Evolutionary conservation across 1,140 invertebrate species (phyloP).

Genomic region (Sarcophaga peregrina): DNA sequence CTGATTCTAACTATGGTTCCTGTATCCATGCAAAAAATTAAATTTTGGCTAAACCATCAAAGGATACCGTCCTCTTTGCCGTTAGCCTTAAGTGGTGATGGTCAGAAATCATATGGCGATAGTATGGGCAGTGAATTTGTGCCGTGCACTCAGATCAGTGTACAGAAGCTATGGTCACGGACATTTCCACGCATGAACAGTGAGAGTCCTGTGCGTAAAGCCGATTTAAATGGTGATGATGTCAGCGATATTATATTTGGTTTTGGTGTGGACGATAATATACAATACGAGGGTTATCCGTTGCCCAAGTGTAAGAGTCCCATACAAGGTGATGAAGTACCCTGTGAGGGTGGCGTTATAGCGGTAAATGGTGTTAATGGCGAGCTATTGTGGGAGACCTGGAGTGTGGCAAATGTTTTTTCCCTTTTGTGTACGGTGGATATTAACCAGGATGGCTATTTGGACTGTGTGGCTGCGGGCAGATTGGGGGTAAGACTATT

Average conservation of each 20-base stretch:
- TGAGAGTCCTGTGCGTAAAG: conserved; percentile 78
- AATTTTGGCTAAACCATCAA: conserved; percentile 69
- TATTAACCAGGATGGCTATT: conserved; percentile 76
- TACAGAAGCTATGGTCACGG: conserved; percentile 77
- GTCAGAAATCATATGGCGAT: conserved; percentile 50
- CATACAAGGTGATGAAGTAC: conserved; percentile 61
- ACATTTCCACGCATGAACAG: conserved; percentile 80
- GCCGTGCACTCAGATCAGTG: conserved; percentile 77
- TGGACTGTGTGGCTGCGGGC: conserved; percentile 81
- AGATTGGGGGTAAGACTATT: conserved; percentile 73
- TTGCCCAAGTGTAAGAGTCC: conserved; percentile 61
- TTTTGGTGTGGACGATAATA: conserved; percentile 75
- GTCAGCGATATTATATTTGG: conserved; percentile 82
- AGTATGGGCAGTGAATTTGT: conserved; percentile 66
- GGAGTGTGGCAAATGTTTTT: conserved; percentile 80
- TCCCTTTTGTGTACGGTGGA: conserved; percentile 78
- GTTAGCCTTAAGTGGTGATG: conserved; percentile 41
- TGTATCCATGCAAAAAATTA: conserved; percentile 71
- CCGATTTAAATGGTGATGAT: conserved; percentile 81
- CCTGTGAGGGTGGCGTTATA: conserved; percentile 82
- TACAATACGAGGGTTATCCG: conserved; percentile 60
- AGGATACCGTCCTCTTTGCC: neutral
- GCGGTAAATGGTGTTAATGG: conserved; percentile 81
- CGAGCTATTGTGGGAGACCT: conserved; percentile 80
- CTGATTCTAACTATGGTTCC: conserved; percentile 77